phyloP scores from a whole-genome alignment of 1,140 invertebrate genomes.

The Trypoxylus dichotomus region DNA sequence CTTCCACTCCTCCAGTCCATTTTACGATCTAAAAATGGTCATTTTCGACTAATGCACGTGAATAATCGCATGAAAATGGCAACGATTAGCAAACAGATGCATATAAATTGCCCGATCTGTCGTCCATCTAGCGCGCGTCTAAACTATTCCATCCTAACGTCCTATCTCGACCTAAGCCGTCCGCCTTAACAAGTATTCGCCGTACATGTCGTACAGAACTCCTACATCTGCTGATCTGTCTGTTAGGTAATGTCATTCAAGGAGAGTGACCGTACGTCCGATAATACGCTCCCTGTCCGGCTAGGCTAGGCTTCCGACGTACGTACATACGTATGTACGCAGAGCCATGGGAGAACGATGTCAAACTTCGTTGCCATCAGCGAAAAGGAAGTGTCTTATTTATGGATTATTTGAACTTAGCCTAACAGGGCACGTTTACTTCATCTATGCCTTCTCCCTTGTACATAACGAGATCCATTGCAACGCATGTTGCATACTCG shows the following conservation, averaged over 20 bases:
- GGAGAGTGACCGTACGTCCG: constrained; percentile 6
- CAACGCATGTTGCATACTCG: not conserved
- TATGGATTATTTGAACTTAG: constrained; percentile 42
- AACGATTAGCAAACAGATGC: constrained; percentile 23
- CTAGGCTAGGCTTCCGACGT: no score
- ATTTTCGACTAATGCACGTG: constrained; percentile 17
- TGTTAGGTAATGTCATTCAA: constrained; percentile 29
- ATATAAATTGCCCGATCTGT: constrained; percentile 2
- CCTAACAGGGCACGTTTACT: constrained; percentile 33
- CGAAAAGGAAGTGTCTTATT: constrained; percentile 39
- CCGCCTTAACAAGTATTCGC: constrained; percentile 24
- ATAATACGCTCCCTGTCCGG: no score
- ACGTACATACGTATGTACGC: not conserved
- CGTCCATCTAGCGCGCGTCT: not conserved
- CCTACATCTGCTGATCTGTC: constrained; percentile 30
- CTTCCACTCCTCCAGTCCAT: not conserved
- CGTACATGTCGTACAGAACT: constrained; percentile 28
- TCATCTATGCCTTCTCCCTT: not conserved
- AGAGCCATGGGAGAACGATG: not conserved
- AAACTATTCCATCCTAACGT: not conserved
- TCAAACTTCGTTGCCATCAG: constrained; percentile 13
- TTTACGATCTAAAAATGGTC: constrained; percentile 22
- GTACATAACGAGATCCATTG: not conserved
- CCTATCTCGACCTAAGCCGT: not conserved
- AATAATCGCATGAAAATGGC: constrained; percentile 14